phyloP scores from a whole-genome alignment of 2,113 vertebrate species.

The Platysteira castanea region DNA sequence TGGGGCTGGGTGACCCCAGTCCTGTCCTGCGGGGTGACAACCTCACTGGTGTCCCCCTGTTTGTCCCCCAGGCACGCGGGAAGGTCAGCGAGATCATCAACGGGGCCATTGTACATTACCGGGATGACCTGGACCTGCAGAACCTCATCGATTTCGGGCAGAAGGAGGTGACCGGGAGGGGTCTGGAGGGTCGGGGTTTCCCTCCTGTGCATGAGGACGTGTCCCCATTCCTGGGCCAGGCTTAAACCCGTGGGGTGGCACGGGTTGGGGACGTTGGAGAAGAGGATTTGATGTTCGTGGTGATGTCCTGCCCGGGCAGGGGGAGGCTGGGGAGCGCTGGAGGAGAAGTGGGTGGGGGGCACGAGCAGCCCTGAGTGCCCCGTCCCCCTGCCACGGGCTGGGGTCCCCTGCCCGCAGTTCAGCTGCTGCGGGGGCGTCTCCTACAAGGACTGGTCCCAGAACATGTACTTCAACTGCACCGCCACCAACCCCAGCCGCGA shows the following conservation, averaged over 20 bases:
- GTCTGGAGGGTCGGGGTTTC: not conserved
- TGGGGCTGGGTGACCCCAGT: not conserved
- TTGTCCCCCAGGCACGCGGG: not conserved
- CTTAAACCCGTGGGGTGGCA: not conserved
- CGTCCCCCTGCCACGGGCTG: not conserved
- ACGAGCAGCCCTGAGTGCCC: not conserved
- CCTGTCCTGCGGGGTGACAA: not conserved
- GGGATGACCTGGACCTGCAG: not conserved
- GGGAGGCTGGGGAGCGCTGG: not conserved
- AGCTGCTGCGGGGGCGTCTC: not conserved
- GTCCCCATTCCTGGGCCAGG: not conserved
- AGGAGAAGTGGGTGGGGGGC: not conserved
- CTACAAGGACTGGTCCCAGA: slow-evolving; percentile 2
- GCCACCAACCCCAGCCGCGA: not conserved
- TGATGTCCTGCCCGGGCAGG: not conserved
- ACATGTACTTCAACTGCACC: slow-evolving; percentile 1
- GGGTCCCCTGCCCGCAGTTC: not conserved
- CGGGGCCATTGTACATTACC: not conserved
- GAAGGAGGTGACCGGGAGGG: not conserved
- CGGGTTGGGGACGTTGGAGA: rapidly evolving
- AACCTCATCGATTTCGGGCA: not conserved
- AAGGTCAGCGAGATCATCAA: not conserved
- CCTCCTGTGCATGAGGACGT: not conserved
- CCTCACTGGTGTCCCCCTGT: no score
- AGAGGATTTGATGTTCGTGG: rapidly evolving